Evolutionary conservation across 2,888 invertebrate genomes (phyloP).

Genomic region (Choristoneura rosaceana): DNA sequence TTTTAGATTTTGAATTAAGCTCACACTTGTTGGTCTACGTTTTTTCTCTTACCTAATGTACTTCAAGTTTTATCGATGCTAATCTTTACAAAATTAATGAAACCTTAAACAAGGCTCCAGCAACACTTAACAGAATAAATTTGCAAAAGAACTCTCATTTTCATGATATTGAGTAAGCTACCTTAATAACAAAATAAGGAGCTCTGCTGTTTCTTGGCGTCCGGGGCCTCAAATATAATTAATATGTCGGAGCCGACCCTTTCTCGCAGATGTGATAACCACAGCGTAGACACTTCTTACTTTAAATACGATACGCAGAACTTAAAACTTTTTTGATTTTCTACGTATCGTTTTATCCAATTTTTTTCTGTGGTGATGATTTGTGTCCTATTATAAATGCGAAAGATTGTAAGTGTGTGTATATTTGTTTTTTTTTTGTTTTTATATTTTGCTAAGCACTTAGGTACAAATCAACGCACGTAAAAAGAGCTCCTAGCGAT

Average conservation of each 20-base stretch:
- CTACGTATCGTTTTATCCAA: neutral
- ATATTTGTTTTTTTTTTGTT: no score
- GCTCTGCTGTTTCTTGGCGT: conserved; percentile 32
- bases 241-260: conserved; percentile 40
- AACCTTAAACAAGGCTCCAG: neutral
- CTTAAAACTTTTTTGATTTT: neutral
- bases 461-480: no score
- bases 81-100: neutral
- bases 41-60: neutral
- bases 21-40: neutral
- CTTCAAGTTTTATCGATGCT: neutral
- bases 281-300: conserved; percentile 6
- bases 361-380: no score
- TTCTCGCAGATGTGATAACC: conserved; percentile 16
- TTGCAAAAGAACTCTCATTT: conserved; percentile 24
- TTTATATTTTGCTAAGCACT: no score
- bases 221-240: conserved; percentile 36
- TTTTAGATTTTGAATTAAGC: no score
- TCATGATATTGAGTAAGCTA: conserved; percentile 27
- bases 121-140: conserved; percentile 7
- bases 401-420: no score
- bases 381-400: no score
- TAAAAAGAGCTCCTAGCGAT: no score
- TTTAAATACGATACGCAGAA: neutral
- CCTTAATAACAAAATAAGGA: conserved; percentile 38